phyloP scores from a whole-genome alignment of 2,113 vertebrate genomes.

The Microtus ochrogaster region DNA sequence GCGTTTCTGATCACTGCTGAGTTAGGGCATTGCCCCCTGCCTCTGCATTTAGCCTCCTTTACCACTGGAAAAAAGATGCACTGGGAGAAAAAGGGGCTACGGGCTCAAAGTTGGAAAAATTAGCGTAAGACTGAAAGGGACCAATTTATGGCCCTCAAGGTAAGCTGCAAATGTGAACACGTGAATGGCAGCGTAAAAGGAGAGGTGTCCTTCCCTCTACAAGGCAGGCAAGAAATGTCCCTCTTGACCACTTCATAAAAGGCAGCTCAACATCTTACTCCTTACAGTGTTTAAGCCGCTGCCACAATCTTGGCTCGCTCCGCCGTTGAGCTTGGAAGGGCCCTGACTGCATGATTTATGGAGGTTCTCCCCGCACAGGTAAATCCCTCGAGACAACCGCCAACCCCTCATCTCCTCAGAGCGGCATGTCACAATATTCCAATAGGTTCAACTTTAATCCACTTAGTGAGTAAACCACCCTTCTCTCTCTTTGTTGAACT shows the following conservation, averaged over 20 bases:
- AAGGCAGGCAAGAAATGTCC: neutral
- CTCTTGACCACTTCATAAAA: neutral
- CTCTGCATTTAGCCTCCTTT: constrained; percentile 23
- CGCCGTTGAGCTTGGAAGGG: neutral
- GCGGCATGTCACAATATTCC: constrained; percentile 64
- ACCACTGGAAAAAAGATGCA: neutral
- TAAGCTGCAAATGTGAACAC: neutral
- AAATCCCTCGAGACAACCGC: constrained; percentile 60
- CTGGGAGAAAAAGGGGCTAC: neutral
- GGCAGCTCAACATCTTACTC: neutral
- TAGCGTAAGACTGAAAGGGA: neutral
- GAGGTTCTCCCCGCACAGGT: constrained; percentile 48
- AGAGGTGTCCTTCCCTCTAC: neutral
- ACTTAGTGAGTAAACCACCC: constrained; percentile 75
- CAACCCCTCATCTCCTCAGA: constrained; percentile 68
- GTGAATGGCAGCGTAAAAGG: neutral
- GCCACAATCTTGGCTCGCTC: neutral
- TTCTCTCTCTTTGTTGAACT: constrained; percentile 63
- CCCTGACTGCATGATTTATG: constrained; percentile 54
- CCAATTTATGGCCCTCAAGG: neutral
- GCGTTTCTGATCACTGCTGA: neutral
- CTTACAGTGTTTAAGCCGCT: neutral
- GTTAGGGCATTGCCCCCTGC: neutral
- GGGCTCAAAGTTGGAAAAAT: neutral
- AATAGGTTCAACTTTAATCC: constrained; percentile 70